These are phyloP conservation scores for Lagopus leucura DNA, from an alignment of 2,113 vertebrate genomes.

Conservation along the genomic window DNA sequence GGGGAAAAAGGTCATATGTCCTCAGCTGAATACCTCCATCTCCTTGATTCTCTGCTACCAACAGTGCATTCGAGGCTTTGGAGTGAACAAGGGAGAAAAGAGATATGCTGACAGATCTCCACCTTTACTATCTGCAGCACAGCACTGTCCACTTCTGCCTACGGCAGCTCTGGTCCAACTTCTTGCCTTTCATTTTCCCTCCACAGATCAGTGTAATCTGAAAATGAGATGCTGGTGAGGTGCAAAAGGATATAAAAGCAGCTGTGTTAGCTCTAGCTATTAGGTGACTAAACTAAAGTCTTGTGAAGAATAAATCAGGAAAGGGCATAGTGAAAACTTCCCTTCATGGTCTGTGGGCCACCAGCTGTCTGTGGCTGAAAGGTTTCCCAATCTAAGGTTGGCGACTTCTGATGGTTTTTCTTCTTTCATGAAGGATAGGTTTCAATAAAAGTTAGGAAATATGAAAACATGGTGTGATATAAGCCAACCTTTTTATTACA, in stretches of 20 bases:
- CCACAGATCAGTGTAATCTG: neutral
- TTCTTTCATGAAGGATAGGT: neutral
- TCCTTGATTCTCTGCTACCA: neutral
- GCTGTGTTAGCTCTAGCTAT: neutral
- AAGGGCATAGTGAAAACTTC: neutral
- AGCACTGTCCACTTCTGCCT: neutral
- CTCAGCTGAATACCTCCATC: neutral
- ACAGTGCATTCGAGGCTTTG: neutral
- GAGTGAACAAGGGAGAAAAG: neutral
- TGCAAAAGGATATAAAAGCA: neutral
- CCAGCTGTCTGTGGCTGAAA: neutral
- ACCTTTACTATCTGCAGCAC: accelerated
- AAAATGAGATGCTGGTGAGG: neutral
- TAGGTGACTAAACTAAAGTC: neutral
- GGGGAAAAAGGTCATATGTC: neutral
- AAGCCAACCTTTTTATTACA: neutral
- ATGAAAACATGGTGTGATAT: neutral
- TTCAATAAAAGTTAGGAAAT: neutral
- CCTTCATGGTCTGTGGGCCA: neutral
- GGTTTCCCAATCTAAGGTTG: neutral
- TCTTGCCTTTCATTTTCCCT: neutral
- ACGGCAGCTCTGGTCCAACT: accelerated
- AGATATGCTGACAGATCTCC: accelerated
- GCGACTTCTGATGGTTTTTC: neutral
- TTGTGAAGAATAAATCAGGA: neutral